Base-by-base conservation (phyloP, 2,797 vertebrate genomes). In the Eulemur mongoz region DNA sequence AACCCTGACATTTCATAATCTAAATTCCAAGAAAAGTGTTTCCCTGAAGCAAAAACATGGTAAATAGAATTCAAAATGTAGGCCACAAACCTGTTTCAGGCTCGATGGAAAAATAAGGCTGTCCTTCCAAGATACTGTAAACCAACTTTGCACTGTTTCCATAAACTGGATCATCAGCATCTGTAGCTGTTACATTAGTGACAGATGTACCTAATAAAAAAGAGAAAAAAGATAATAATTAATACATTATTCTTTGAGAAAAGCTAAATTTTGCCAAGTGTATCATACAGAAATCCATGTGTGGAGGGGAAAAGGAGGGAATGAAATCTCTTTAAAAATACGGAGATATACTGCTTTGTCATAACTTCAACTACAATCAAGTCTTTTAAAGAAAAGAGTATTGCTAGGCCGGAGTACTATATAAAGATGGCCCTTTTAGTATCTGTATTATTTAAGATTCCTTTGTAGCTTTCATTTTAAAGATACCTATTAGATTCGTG, bases 21-120 rank as follows among this genome's bases (percentile, higher is more conserved):
- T 92, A 95, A 63, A 93, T 88, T 57, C 84, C 78, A 85, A 96
- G 82, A 69, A 88, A 96, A 95, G 5, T 70, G 43, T 97, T 96
- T 59, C 87, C 88, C 88, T 91, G 63, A 93, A 96, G 94, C 95
- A 88, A 91, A 95, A 94, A 96, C 65, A 92, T 11, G 59, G 65
- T 67, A 91, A 95, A 92, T 45, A 92, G 40, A 96, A 97, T 94
- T 96, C 61, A 35, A 59, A 95, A 35, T 76, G 89, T 48, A 59
- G 84, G 54, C 69, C 78, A 98, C 99, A 97, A 97, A 99, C 99
- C 99, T 93, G 99, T 99, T 96, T 99, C 99, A 52, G 99, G 99
- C 96, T 99, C 99, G 80, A 99, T 99, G 25, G 99, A 99, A 98
- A 99, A 99, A 98, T 99, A 99, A 7, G 99, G 99, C 88, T 99